phyloP scores from a whole-genome alignment of 1,140 invertebrate genomes.

The Pentalonia nigronervosa region DNA sequence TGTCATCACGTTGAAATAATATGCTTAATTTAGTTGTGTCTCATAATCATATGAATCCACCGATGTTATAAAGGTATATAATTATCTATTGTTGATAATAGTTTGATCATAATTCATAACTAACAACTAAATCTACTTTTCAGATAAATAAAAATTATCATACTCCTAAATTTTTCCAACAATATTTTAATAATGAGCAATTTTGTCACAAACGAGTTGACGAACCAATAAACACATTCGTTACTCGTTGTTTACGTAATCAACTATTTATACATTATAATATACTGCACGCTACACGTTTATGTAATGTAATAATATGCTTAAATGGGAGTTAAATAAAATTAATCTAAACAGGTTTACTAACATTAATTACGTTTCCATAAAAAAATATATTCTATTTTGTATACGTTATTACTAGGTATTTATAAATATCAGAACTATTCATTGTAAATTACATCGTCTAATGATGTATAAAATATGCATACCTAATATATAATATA shows the following conservation, averaged over 20 bases:
- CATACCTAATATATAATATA: no score
- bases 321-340: neutral
- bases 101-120: no score
- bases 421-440: neutral
- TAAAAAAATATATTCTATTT: neutral
- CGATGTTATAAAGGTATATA: no score
- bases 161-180: neutral
- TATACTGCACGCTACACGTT: neutral
- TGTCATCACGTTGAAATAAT: neutral
- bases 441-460: neutral
- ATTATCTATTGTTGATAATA: no score
- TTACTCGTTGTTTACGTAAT: neutral
- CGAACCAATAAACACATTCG: neutral
- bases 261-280: neutral
- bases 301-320: neutral
- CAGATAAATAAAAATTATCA: neutral
- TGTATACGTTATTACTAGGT: neutral
- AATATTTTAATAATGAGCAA: neutral
- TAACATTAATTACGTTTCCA: neutral
- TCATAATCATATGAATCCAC: no score
- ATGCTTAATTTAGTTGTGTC: neutral
- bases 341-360: slow-evolving; percentile 19
- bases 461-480: neutral
- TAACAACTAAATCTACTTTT: neutral
- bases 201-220: neutral